Conservation (phyloP, 2,113 vertebrate species). For the Andinoacara biseriatus region DNA sequence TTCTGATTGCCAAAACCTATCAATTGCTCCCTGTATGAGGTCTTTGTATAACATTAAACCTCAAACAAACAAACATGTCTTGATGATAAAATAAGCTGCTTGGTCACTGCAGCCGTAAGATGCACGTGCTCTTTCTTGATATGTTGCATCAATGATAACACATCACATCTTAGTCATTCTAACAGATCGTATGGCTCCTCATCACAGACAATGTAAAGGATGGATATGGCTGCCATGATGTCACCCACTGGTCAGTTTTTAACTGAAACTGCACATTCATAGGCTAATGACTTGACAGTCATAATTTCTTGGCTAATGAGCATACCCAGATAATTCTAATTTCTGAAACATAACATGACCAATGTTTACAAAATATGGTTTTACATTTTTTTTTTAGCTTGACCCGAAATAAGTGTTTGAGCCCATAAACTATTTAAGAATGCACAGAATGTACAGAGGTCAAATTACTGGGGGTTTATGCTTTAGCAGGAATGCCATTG, state of each 20-base stretch:
- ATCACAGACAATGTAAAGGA: not conserved
- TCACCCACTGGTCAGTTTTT: too few relatives aligned
- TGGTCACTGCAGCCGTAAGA: not conserved
- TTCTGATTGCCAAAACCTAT: not conserved
- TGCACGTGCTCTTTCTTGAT: not conserved
- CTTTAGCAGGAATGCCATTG: too few relatives aligned
- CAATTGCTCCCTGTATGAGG: too few relatives aligned
- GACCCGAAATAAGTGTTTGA: not conserved
- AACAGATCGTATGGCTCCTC: not conserved
- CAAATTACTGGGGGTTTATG: too few relatives aligned
- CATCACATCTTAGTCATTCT: not conserved
- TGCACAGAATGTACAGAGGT: too few relatives aligned
- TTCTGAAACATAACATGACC: not conserved
- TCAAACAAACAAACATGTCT: too few relatives aligned
- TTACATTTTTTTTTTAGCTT: too few relatives aligned
- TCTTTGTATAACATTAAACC: too few relatives aligned
- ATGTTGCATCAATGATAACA: not conserved
- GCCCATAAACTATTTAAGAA: not conserved
- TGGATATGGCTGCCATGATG: not conserved
- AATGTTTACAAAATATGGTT: too few relatives aligned
- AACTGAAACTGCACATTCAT: not conserved
- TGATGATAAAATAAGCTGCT: not conserved
- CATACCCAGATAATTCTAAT: not conserved
- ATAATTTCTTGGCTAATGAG: too few relatives aligned
- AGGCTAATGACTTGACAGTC: too few relatives aligned